Evolutionary conservation across 2,888 invertebrate genomes (phyloP).

Genomic region (Sinodicranocentrus sp.): DNA sequence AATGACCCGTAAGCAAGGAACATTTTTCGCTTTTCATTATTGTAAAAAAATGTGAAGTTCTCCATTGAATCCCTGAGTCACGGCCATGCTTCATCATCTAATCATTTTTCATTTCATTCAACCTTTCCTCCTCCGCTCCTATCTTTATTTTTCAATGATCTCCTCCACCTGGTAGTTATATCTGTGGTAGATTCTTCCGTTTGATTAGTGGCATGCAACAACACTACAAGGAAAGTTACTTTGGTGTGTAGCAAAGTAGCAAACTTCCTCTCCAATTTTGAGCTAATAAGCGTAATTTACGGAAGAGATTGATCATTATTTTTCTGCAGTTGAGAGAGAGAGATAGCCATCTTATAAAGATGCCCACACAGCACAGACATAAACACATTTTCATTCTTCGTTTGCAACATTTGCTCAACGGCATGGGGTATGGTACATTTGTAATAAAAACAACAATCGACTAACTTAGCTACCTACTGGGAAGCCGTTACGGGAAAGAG

Average conservation of each 20-base stretch:
- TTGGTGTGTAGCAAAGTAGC: constrained; percentile 52
- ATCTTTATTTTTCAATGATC: not conserved
- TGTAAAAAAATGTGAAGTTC: constrained; percentile 37
- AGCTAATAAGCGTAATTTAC: constrained; percentile 43
- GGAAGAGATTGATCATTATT: constrained; percentile 33
- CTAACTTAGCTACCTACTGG: too few species aligned
- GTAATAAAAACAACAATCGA: too few species aligned
- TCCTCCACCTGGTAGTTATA: not conserved
- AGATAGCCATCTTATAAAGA: too few species aligned
- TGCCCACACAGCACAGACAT: too few species aligned
- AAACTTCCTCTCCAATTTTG: constrained; percentile 48
- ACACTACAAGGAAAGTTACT: too few species aligned
- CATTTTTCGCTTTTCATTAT: constrained; percentile 38
- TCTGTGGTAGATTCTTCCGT: not conserved
- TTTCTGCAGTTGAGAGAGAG: not conserved
- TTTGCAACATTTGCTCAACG: too few species aligned
- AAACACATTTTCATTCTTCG: too few species aligned
- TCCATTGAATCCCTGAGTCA: constrained; percentile 57
- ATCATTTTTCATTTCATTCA: constrained; percentile 46
- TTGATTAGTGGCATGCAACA: constrained; percentile 4
- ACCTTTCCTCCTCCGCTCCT: not conserved
- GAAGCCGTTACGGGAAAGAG: too few species aligned
- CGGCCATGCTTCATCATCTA: constrained; percentile 35
- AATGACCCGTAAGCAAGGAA: constrained; percentile 41
- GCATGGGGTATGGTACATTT: too few species aligned